Conservation (phyloP, 1,140 invertebrate species). For the Drosophila rhopaloa region DNA sequence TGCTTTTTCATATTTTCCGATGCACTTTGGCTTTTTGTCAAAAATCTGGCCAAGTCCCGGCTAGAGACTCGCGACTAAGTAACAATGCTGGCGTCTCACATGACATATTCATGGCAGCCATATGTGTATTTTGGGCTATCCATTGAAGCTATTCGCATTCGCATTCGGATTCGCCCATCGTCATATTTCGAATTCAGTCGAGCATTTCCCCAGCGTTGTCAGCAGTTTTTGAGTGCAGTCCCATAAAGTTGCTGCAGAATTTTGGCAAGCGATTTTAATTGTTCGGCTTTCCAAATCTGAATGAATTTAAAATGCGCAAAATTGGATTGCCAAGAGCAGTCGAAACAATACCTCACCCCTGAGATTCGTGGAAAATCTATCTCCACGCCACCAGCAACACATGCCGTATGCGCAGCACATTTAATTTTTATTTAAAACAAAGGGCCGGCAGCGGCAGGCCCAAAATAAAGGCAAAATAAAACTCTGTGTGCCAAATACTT, state of each 20-base stretch:
- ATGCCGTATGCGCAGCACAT: constrained; percentile 44
- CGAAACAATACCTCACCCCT: constrained; percentile 43
- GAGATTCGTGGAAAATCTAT: constrained; percentile 16
- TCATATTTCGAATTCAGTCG: constrained; percentile 44
- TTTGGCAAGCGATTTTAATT: constrained; percentile 78
- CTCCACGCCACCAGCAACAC: constrained; percentile 9
- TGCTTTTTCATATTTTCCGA: constrained; percentile 62
- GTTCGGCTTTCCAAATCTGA: constrained; percentile 57
- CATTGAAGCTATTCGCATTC: constrained; percentile 19
- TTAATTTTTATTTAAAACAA: constrained; percentile 65
- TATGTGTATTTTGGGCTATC: constrained; percentile 42
- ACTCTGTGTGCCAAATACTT: constrained; percentile 28
- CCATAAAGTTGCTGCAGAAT: constrained; percentile 64
- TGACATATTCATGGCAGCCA: constrained; percentile 67
- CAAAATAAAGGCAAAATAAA: constrained; percentile 32
- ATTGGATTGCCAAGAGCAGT: constrained; percentile 36
- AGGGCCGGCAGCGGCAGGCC: constrained; percentile 18
- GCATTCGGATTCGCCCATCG: constrained; percentile 3
- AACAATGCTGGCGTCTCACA: constrained; percentile 51
- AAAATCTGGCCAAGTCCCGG: constrained; percentile 43
- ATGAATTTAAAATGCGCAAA: constrained; percentile 56
- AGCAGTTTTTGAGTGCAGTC: constrained; percentile 62
- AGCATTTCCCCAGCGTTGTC: constrained; percentile 55
- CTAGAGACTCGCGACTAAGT: constrained; percentile 37
- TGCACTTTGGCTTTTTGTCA: constrained; percentile 74